These are phyloP conservation scores for Papilio polyxenes DNA, from an alignment of 1,140 invertebrate species.

Conservation along the genomic window DNA sequence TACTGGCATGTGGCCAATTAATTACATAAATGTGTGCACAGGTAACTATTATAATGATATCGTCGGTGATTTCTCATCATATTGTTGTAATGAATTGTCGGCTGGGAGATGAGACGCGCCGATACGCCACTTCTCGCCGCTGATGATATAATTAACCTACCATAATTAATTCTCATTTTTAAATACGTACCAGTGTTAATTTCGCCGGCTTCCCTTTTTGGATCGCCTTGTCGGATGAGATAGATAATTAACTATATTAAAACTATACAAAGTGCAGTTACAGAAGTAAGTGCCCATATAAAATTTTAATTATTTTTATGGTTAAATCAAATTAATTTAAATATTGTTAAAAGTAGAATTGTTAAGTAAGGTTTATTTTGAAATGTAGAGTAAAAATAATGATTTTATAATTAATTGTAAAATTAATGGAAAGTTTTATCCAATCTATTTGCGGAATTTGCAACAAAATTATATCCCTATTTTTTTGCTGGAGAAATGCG, in stretches of 20 bases:
- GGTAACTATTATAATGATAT: slow-evolving; percentile 66
- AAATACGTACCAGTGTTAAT: slow-evolving; percentile 62
- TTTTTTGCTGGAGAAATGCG: no score
- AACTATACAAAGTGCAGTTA: not conserved
- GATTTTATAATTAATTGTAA: no score
- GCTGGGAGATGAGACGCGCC: slow-evolving; percentile 65
- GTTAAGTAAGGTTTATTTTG: not conserved
- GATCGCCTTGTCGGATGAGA: not conserved
- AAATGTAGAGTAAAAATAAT: not conserved
- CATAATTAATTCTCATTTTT: slow-evolving; percentile 72
- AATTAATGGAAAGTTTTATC: no score
- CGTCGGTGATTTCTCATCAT: slow-evolving; percentile 73
- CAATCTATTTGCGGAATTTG: no score
- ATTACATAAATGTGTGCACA: slow-evolving; percentile 52
- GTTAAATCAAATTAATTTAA: not conserved
- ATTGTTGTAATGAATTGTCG: slow-evolving; percentile 66
- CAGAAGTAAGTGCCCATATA: not conserved
- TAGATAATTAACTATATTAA: not conserved
- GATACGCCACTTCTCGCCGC: slow-evolving; percentile 63
- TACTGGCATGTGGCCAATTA: slow-evolving; percentile 43
- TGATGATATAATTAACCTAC: slow-evolving; percentile 76
- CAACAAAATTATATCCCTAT: no score
- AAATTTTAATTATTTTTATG: not conserved
- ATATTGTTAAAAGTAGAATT: not conserved
- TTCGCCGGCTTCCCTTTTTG: slow-evolving; percentile 35